Evolutionary conservation across 2,113 vertebrate species (phyloP).

Genomic region (Phalacrocorax pelagicus): DNA sequence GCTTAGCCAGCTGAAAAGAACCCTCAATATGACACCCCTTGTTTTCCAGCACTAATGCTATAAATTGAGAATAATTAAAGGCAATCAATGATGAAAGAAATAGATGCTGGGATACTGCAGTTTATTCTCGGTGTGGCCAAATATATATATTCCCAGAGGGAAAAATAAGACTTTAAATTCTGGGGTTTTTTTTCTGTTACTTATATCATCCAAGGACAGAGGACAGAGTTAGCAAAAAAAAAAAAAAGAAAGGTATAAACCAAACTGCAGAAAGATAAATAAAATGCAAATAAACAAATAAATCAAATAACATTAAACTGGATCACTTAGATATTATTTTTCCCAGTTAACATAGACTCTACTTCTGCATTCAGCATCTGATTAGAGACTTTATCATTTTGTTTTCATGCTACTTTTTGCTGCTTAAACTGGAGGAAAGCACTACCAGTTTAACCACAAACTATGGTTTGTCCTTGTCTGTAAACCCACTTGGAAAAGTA

Average conservation of each 20-base stretch:
- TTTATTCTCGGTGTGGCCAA: neutral
- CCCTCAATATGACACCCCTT: neutral
- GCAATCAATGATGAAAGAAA: neutral
- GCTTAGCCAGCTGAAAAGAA: constrained; percentile 32
- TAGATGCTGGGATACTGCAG: neutral
- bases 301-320: neutral
- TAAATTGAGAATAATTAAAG: constrained; percentile 36
- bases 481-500: neutral
- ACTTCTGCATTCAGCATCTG: neutral
- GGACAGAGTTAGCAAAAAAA: neutral
- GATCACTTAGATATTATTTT: neutral
- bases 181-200: neutral
- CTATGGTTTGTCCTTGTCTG: neutral
- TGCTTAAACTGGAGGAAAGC: neutral
- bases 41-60: neutral
- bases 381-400: neutral
- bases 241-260: neutral
- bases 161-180: neutral
- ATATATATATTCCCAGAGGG: neutral
- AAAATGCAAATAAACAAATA: neutral
- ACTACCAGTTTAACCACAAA: neutral
- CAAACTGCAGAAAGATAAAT: neutral
- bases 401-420: neutral
- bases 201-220: neutral
- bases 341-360: neutral